phyloP scores from a whole-genome alignment of 2,797 vertebrate species.

The Odontamblyopus lacepedii region DNA sequence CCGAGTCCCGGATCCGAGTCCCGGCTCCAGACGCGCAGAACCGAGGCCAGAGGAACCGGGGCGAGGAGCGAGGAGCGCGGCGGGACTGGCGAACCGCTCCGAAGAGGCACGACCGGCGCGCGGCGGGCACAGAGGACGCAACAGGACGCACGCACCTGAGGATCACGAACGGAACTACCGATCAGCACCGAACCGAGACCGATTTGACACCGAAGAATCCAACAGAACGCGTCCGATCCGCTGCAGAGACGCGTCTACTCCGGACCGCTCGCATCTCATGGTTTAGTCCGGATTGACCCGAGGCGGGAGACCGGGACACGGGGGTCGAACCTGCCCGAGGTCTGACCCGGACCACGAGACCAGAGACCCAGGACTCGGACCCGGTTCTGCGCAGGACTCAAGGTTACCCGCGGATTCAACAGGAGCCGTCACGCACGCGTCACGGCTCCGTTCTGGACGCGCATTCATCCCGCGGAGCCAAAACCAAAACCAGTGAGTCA shows the following conservation, averaged over 20 bases:
- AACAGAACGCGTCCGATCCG: neutral
- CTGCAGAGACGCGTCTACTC: neutral
- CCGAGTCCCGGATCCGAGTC: neutral
- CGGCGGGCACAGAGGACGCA: neutral
- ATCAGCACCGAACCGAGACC: neutral
- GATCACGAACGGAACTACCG: neutral
- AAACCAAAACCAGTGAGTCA: neutral
- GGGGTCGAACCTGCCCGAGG: neutral
- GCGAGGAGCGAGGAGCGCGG: neutral
- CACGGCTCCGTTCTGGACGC: neutral
- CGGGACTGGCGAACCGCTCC: no score
- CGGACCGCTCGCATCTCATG: neutral
- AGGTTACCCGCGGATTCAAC: slow-evolving; percentile 4
- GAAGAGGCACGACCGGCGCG: neutral
- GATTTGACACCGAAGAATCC: no score
- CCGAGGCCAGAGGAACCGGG: neutral
- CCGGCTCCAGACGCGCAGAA: neutral
- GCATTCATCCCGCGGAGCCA: neutral
- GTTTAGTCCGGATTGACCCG: neutral
- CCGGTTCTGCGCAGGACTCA: neutral
- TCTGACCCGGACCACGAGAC: neutral
- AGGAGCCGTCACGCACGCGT: neutral
- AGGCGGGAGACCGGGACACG: neutral
- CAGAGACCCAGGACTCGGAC: neutral
- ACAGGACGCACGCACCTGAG: slow-evolving; percentile 15